Conservation (phyloP, 2,888 invertebrate genomes). For the Megamerina dolium region DNA sequence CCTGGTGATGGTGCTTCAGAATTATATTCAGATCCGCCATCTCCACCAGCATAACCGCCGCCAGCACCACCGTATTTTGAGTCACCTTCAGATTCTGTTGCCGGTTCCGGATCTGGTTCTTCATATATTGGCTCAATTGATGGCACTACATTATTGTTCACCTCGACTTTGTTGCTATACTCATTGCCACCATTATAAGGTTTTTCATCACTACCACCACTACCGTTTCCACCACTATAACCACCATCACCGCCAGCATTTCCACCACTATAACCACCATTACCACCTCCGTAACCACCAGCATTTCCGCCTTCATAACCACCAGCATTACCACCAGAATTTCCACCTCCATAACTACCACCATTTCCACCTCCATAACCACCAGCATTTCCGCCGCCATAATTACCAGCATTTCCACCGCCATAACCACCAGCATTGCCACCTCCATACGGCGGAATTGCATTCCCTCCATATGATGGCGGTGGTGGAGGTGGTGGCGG, state of each 20-base stretch:
- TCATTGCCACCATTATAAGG: neutral
- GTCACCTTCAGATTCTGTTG: neutral
- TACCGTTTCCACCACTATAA: constrained; percentile 4
- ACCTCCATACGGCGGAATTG: no score
- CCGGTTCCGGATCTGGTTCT: no score
- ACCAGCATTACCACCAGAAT: neutral
- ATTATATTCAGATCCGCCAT: no score
- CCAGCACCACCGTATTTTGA: neutral
- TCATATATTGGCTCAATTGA: neutral
- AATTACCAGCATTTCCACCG: neutral
- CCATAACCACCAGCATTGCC: neutral
- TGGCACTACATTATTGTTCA: neutral
- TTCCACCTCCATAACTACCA: neutral
- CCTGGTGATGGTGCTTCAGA: no score
- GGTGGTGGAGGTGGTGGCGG: neutral
- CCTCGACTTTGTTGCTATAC: neutral
- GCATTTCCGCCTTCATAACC: neutral
- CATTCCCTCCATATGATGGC: neutral
- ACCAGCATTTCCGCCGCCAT: neutral
- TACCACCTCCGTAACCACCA: neutral
- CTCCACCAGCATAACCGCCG: neutral
- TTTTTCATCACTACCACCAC: constrained; percentile 1
- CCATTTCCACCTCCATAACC: neutral
- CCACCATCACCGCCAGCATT: neutral
- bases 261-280: constrained; percentile 1